phyloP scores from a whole-genome alignment of 2,797 vertebrate species.

The Gallirallus australis region DNA sequence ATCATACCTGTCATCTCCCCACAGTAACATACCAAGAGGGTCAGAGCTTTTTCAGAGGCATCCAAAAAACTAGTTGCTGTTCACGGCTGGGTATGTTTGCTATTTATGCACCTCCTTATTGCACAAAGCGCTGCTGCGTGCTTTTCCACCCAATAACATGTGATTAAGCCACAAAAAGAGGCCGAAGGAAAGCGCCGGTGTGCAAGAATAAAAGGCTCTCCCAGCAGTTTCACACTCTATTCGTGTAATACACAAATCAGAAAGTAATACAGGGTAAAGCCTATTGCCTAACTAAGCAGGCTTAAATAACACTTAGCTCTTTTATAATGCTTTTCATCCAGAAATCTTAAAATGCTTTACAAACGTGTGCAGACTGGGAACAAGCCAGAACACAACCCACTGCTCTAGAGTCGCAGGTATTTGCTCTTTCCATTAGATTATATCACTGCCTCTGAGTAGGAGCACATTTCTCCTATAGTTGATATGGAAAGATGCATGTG shows the following conservation, averaged over 20 bases:
- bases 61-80: not conserved
- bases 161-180: not conserved
- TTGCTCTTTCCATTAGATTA: not conserved
- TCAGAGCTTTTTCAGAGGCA: not conserved
- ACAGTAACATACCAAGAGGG: not conserved
- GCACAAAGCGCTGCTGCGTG: not conserved
- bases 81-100: not conserved
- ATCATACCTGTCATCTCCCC: not conserved
- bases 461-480: not conserved
- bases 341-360: not conserved
- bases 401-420: not conserved
- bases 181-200: not conserved
- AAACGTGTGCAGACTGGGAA: not conserved
- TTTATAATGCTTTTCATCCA: not conserved
- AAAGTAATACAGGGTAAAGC: not conserved
- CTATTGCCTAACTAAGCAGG: not conserved
- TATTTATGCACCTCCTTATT: not conserved
- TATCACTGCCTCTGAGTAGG: not conserved
- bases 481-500: not conserved
- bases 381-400: not conserved
- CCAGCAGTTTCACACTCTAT: not conserved
- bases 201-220: not conserved
- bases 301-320: not conserved
- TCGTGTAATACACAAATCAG: not conserved
- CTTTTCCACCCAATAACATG: not conserved